Conservation (phyloP, 2,888 invertebrate species). For the Eilema sororculum region DNA sequence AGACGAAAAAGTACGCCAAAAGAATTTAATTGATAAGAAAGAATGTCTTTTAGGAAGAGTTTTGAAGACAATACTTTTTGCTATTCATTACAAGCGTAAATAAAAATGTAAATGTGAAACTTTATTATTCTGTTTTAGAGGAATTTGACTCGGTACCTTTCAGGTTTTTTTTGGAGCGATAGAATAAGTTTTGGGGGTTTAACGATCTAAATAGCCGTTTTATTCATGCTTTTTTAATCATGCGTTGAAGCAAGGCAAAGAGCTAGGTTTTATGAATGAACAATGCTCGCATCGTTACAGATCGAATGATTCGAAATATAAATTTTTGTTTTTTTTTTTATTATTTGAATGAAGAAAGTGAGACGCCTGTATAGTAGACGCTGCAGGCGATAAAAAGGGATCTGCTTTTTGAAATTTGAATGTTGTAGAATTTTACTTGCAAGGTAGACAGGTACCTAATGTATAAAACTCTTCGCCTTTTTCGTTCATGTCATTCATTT, state of each 20-base stretch:
- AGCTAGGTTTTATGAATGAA: too few species aligned
- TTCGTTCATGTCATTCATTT: neutral
- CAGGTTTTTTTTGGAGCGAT: conserved; percentile 4
- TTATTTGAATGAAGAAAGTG: neutral
- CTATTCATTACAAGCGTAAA: conserved; percentile 40
- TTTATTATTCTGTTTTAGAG: conserved; percentile 31
- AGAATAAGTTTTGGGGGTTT: neutral
- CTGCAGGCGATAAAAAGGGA: too few species aligned
- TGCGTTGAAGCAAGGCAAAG: neutral
- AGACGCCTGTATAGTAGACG: too few species aligned
- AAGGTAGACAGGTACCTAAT: too few species aligned
- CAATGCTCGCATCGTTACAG: too few species aligned
- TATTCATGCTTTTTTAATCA: neutral
- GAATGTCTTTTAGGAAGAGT: conserved; percentile 60
- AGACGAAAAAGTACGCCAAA: conserved; percentile 68
- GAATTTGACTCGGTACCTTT: conserved; percentile 25
- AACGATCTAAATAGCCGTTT: neutral
- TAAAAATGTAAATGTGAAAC: conserved; percentile 33
- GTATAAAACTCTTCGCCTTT: neutral
- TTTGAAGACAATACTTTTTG: conserved; percentile 38
- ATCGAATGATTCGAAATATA: too few species aligned
- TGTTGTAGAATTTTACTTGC: too few species aligned
- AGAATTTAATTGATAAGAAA: conserved; percentile 82
- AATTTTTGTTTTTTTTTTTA: too few species aligned
- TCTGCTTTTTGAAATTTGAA: too few species aligned